Conservation (phyloP, 2,797 vertebrate species). For the Amphiprion clarkii region DNA sequence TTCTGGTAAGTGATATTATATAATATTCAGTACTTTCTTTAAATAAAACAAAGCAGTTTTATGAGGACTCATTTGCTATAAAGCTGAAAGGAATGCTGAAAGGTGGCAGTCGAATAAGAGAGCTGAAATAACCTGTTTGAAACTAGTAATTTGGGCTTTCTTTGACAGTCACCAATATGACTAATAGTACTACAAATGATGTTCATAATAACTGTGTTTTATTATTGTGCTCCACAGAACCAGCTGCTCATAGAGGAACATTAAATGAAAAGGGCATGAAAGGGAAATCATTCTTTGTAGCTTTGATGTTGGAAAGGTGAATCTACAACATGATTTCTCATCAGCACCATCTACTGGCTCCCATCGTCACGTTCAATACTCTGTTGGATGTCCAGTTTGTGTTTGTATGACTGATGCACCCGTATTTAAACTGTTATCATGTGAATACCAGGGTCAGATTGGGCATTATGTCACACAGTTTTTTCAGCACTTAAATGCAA, state of each 20-base stretch:
- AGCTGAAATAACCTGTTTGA: not conserved
- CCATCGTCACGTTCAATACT: slow-evolving; percentile 43
- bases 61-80: not conserved
- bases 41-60: not conserved
- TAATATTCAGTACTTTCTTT: too few relatives aligned
- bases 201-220: not conserved
- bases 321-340: slow-evolving; percentile 49
- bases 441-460: slow-evolving; percentile 13
- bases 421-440: slow-evolving; percentile 12
- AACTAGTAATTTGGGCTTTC: too few relatives aligned
- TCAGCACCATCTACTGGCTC: slow-evolving; percentile 57
- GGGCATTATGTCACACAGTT: slow-evolving; percentile 29
- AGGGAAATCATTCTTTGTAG: slow-evolving; percentile 83
- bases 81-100: not conserved
- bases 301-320: slow-evolving; percentile 86
- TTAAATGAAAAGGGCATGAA: slow-evolving; percentile 83
- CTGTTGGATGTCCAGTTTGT: slow-evolving; percentile 29
- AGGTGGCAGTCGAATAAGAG: not conserved
- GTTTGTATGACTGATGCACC: slow-evolving; percentile 35
- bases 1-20: too few relatives aligned
- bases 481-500: not conserved
- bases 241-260: slow-evolving; percentile 91
- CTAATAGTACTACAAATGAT: not conserved
- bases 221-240: slow-evolving; percentile 84
- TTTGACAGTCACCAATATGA: too few relatives aligned